Evolutionary conservation across 2,797 vertebrate species (phyloP), one percentile per base, ranked within the genome.

Genomic region (Enteromius radiatus): DNA sequence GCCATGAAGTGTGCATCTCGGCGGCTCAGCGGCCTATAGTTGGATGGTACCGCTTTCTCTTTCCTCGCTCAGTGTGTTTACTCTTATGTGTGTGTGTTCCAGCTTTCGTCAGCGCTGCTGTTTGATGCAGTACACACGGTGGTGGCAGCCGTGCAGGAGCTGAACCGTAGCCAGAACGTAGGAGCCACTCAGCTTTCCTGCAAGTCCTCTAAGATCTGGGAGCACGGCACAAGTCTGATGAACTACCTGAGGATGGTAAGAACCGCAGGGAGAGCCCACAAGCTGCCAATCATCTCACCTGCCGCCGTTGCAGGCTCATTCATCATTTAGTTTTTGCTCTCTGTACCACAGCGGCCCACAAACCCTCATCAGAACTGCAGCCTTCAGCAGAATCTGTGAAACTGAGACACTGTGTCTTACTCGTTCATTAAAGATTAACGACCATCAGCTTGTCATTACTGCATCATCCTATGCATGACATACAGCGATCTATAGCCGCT

Each of bases 191-290:
- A 98, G 84, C 95, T 99, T 88, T 98, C 97, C 87, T 99, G 98
- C 33, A 97, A 97, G 89, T 98, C 98, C 0, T 96, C 98, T 36
- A 98, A 99, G 93, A 99, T 99, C 92, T 99, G 98, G 98, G 98
- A 98, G 91, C 98, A 99, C 0, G 98, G 98, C 84, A 99, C 98
- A 89, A 99, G 98, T 92, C 95, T 99, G 86, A 99, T 99, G 98
- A 99, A 99, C 93, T 99, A 99, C 93, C 95, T 99, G 90, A 95
- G 98, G 92, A 98, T 99, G 98, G 98, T 99, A 95, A 98, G 49
- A 52, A 76, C 77, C 38, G n/a, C 52, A 21, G 64, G 81, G 81
- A 82, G 49, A 76, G 73, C 81, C 73, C 47, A 43, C 19, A 1
- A 83, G 12, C 52, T 77, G 81, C 64, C 81, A 83, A 54, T 78